These are phyloP conservation scores for Melanotaenia duboulayi DNA, from an alignment of 2,113 vertebrate species.

Conservation along the genomic window DNA sequence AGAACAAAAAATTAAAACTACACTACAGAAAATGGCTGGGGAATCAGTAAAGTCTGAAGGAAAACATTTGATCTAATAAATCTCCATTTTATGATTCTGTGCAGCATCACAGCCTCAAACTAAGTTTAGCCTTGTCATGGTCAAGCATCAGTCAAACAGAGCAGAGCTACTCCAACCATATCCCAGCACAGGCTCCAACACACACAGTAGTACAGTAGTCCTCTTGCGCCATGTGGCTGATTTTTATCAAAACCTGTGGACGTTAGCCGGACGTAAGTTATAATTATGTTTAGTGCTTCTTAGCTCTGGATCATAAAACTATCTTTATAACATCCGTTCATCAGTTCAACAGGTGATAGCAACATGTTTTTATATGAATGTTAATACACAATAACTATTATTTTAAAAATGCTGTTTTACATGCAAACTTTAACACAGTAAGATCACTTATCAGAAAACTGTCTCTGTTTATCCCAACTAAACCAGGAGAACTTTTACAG, in stretches of 20 bases:
- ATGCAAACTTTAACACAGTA: constrained; percentile 18
- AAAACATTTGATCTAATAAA: constrained; percentile 49
- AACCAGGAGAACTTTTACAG: constrained; percentile 15
- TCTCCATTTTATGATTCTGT: constrained; percentile 47
- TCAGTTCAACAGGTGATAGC: constrained; percentile 42
- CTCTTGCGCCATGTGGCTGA: constrained; percentile 36
- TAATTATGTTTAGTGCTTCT: constrained; percentile 50
- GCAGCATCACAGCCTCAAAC: constrained; percentile 30
- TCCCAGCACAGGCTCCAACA: constrained; percentile 29
- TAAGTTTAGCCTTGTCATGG: constrained; percentile 29
- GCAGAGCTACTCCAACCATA: constrained; percentile 29
- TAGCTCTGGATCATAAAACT: constrained; percentile 54
- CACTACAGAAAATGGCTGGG: constrained; percentile 2
- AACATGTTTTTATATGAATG: constrained; percentile 31
- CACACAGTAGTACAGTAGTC: not conserved
- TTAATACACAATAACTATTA: constrained; percentile 14
- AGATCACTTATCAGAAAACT: not conserved
- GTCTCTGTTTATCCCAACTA: constrained; percentile 45
- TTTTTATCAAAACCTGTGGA: constrained; percentile 45
- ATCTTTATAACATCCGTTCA: constrained; percentile 43
- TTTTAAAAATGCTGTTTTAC: constrained; percentile 23
- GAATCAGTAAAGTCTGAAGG: constrained; percentile 26
- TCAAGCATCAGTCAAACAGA: constrained; percentile 8
- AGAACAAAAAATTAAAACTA: constrained; percentile 39
- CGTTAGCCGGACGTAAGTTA: constrained; percentile 63